Evolutionary conservation across 1,140 invertebrate genomes (phyloP), one percentile per base, ranked within the genome.

Genomic region (Polypedilum pembai): DNA sequence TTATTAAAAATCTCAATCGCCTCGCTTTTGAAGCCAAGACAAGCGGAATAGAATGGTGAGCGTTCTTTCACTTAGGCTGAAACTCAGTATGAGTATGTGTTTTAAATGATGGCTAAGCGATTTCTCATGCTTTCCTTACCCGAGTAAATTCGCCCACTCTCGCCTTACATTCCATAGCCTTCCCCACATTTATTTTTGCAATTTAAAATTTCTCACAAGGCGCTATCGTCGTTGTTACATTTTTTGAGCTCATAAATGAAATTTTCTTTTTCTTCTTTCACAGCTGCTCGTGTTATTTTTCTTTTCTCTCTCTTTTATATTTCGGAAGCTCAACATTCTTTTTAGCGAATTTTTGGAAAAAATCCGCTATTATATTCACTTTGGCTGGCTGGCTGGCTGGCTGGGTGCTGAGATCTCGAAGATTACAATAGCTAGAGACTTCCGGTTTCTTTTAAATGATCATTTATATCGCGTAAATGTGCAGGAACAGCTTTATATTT

Each of bases 51-150:
- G 45, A 56, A 12, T 56, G 45, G 12, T 45, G 12, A 56, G 12
- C 45, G 12, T 56, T 56, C 15, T 56, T 45, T 45, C n/a, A n/a
- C n/a, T n/a, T n/a, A n/a, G n/a, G n/a, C n/a, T n/a, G n/a, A n/a
- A n/a, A 12, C 41, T 45, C 8, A 45, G 8, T 45, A 18, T 69
- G 8, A 66, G n/a, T 66, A n/a, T 33, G 24, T 69, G 5, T 18
- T 18, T n/a, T 69, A 69, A 69, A 18, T 21, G 65, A 69, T 69
- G 65, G 65, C 65, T 69, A 20, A 69, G 20, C 20, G 65, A 69
- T 69, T 20, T 20, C 20, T 69, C 20, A 69, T 69, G 65, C 65
- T 56, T 56, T 56, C 65, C 65, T 20, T 69, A 10, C 20, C 12
- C 18, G 65, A 8, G 5, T 33, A 33, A 33, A 5, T 18, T 69